Evolutionary conservation across 2,113 vertebrate species (phyloP).

Genomic region (Epinephelus moara): DNA sequence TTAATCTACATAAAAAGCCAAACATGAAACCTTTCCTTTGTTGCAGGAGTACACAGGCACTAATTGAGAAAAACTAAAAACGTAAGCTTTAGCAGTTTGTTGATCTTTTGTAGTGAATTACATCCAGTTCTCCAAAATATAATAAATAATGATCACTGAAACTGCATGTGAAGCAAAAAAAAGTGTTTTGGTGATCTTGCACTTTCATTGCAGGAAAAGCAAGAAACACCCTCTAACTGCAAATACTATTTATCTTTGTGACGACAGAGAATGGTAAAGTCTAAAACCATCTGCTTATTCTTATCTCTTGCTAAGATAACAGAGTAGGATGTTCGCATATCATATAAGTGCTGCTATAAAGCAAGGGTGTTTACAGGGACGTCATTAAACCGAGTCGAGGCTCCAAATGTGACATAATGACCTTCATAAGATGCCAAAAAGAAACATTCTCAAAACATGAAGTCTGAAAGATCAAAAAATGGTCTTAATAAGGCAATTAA

Average conservation of each 20-base stretch:
- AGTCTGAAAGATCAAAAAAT: neutral
- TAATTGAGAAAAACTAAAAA: neutral
- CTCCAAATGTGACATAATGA: neutral
- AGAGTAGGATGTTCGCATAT: neutral
- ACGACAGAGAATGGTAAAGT: neutral
- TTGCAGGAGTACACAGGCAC: conserved; percentile 8
- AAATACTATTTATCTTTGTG: neutral
- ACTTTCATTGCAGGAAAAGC: neutral
- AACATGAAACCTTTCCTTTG: conserved; percentile 9
- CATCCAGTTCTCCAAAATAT: neutral
- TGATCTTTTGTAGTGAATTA: neutral
- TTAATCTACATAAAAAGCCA: conserved; percentile 24
- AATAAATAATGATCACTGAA: neutral
- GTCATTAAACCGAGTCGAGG: neutral
- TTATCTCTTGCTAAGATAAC: neutral
- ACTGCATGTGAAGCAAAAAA: neutral
- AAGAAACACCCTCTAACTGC: neutral
- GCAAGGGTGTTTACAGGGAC: neutral
- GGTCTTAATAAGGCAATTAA: neutral
- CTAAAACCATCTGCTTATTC: neutral
- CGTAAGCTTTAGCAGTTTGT: neutral
- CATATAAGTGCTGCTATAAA: neutral
- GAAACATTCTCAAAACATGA: neutral
- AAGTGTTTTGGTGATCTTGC: conserved; percentile 5
- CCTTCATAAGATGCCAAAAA: neutral